phyloP scores from a whole-genome alignment of 2,797 vertebrate species.

The Otus scops region DNA sequence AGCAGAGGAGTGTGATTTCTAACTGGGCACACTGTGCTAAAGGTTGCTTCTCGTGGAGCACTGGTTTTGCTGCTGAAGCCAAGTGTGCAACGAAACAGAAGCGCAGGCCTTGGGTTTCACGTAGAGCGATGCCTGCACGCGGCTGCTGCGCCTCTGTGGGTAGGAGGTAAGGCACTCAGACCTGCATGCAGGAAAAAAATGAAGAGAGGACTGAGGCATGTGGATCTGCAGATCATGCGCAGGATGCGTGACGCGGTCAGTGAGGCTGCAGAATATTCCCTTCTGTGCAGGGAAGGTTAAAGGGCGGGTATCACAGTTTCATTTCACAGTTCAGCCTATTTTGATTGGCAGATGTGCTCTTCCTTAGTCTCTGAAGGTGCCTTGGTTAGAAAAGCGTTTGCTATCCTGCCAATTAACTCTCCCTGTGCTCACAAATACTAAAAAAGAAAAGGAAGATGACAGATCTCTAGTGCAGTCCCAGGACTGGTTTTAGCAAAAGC shows the following conservation, averaged over 20 bases:
- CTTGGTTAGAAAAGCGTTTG: background rate
- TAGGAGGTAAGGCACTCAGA: background rate
- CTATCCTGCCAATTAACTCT: background rate
- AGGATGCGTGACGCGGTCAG: background rate
- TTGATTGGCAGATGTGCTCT: background rate
- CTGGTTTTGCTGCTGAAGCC: background rate
- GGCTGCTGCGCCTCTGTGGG: accelerated
- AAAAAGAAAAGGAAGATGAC: background rate
- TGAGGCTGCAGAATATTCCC: background rate
- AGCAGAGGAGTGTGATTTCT: background rate
- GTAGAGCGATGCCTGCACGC: accelerated
- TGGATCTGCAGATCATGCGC: background rate
- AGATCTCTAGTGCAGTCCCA: background rate
- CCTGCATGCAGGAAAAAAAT: no score
- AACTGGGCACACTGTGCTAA: accelerated
- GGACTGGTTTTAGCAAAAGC: background rate
- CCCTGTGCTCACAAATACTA: background rate
- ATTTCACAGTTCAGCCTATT: background rate
- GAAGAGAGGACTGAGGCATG: background rate
- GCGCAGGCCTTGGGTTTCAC: accelerated
- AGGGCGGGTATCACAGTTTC: background rate
- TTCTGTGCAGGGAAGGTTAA: background rate
- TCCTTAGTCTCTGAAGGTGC: background rate
- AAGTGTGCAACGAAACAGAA: background rate
- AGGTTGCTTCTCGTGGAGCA: background rate